Percentiles rank a stretch among this genome's conserved stretches.
These are phyloP conservation scores for Drosophila peninsularis DNA, from an alignment of 2,888 invertebrate species.

Conservation along the genomic window DNA sequence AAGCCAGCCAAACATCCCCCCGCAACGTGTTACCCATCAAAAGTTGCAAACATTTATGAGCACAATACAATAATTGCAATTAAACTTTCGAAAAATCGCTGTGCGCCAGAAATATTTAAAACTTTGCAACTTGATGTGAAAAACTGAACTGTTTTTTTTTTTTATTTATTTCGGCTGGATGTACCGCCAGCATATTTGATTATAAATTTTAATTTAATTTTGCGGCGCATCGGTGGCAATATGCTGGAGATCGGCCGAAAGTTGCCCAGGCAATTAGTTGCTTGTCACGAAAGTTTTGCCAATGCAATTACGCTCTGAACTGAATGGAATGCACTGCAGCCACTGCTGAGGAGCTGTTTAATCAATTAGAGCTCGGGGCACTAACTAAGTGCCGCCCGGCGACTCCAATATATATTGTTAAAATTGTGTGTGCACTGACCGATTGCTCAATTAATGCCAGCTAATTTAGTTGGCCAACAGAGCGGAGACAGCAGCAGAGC, in stretches of 20 bases:
- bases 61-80: constrained; percentile 57
- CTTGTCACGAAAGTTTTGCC: constrained; percentile 58
- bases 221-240: constrained; percentile 23
- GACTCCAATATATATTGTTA: not conserved
- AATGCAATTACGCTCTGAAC: constrained; percentile 67
- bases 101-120: constrained; percentile 26
- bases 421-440: constrained; percentile 31
- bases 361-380: constrained; percentile 41
- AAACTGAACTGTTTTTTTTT: not conserved
- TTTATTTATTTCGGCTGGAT: not conserved
- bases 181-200: constrained; percentile 34
- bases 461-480: constrained; percentile 62
- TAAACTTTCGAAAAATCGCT: constrained; percentile 40
- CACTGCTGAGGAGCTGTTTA: constrained; percentile 39
- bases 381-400: constrained; percentile 5
- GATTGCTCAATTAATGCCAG: constrained; percentile 67
- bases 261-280: constrained; percentile 52
- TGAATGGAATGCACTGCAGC: constrained; percentile 36
- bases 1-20: not conserved
- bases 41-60: constrained; percentile 26
- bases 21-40: constrained; percentile 15
- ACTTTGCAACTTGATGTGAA: constrained; percentile 34
- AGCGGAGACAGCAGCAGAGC: constrained; percentile 22
- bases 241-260: constrained; percentile 6
- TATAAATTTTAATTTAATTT: constrained; percentile 61